A percentile compares a stretch with the other conserved stretches of the same genome.
phyloP scores from a whole-genome alignment of 2,113 vertebrate genomes.

The Rana temporaria region DNA sequence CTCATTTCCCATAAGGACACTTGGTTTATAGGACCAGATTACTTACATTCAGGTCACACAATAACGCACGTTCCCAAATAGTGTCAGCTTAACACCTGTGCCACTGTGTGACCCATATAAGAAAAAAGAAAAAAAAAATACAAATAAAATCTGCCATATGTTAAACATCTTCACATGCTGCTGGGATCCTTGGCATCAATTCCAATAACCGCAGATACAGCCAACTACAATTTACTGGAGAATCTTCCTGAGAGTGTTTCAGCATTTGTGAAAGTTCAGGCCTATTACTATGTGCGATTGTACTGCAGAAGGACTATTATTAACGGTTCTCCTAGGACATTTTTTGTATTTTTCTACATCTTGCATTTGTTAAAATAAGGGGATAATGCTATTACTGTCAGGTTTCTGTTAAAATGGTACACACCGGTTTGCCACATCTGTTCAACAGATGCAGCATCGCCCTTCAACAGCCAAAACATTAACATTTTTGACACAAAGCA shows the following conservation, averaged over 20 bases:
- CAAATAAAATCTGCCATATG: slow-evolving; percentile 13
- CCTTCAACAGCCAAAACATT: slow-evolving; percentile 48
- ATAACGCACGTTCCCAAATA: slow-evolving; percentile 7
- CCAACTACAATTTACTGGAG: slow-evolving; percentile 31
- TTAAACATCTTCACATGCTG: slow-evolving; percentile 14
- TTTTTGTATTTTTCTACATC: slow-evolving; percentile 53
- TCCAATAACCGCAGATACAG: slow-evolving; percentile 1
- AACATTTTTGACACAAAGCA: slow-evolving; percentile 57
- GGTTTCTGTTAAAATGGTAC: slow-evolving; percentile 37
- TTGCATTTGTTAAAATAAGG: slow-evolving; percentile 56
- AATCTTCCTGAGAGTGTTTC: slow-evolving; percentile 21
- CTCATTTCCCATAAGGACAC: neutral
- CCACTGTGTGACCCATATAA: slow-evolving; percentile 20
- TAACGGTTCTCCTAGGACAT: slow-evolving; percentile 48
- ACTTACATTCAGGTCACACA: slow-evolving; percentile 17
- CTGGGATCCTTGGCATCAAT: slow-evolving; percentile 7
- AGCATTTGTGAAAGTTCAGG: slow-evolving; percentile 24
- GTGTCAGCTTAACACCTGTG: slow-evolving; percentile 37
- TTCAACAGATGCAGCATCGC: slow-evolving; percentile 52
- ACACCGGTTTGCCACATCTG: slow-evolving; percentile 56
- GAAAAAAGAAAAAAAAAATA: slow-evolving; percentile 7
- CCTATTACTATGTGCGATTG: slow-evolving; percentile 25
- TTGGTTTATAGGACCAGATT: neutral
- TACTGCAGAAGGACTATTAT: slow-evolving; percentile 37
- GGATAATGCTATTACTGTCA: slow-evolving; percentile 58